A percentile compares a stretch with the other conserved stretches of the same genome.
Conservation (phyloP, 2,888 invertebrate genomes). For the Globia sparganii region DNA sequence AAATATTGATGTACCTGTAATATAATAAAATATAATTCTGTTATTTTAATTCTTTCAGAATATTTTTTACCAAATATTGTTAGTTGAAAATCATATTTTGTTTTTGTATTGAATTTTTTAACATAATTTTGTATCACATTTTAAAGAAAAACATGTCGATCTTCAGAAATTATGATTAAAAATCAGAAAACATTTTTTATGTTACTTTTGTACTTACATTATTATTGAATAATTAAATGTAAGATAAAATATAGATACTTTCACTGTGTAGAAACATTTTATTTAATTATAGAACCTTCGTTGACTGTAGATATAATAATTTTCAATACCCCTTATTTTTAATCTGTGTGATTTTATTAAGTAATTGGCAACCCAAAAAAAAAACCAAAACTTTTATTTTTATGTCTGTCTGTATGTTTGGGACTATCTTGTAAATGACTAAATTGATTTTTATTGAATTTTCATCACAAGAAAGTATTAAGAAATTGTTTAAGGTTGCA, state of each 20-base stretch:
- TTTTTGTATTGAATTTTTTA: conserved; percentile 7
- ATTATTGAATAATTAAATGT: conserved; percentile 20
- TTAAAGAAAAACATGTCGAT: conserved; percentile 40
- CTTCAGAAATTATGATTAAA: conserved; percentile 35
- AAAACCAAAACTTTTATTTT: not conserved
- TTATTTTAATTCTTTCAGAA: conserved; percentile 14
- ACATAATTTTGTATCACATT: conserved; percentile 50
- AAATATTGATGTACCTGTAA: conserved; percentile 36
- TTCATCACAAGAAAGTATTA: not conserved
- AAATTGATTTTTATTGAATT: conserved; percentile 5
- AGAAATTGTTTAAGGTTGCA: not conserved
- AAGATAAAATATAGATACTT: conserved; percentile 16
- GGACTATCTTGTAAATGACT: conserved; percentile 2
- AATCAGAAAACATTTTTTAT: not conserved
- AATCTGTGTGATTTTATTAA: not conserved
- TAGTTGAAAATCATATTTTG: conserved; percentile 2
- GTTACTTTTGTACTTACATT: conserved; percentile 27
- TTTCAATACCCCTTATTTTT: not conserved
- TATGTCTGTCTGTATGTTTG: not conserved
- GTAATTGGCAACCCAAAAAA: not conserved
- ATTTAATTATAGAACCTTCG: not conserved
- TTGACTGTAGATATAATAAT: not conserved
- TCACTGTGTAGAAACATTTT: not conserved
- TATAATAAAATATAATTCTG: conserved; percentile 2
- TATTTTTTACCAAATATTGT: conserved; percentile 44